phyloP scores from a whole-genome alignment of 2,888 invertebrate genomes.

The Camponotus fellah region DNA sequence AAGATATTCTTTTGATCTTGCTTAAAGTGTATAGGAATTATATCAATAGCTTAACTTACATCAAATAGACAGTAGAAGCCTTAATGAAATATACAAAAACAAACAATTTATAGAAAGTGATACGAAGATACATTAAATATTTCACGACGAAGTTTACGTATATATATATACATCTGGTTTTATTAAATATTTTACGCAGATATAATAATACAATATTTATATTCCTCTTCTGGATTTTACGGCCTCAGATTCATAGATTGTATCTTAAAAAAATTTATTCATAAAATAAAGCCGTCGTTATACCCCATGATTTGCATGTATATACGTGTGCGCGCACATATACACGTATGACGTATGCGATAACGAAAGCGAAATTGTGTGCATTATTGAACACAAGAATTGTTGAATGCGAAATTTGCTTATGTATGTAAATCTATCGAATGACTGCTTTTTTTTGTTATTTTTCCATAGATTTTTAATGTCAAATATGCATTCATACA shows the following conservation, averaged over 20 bases:
- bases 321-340: background rate
- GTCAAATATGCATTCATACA: background rate
- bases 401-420: conserved; percentile 22
- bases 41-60: conserved; percentile 45
- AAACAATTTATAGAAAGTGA: conserved; percentile 62
- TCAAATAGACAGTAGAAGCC: conserved; percentile 48
- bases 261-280: conserved; percentile 70
- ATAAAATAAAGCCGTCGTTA: conserved; percentile 74
- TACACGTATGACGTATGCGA: background rate
- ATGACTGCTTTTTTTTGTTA: conserved; percentile 5
- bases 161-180: conserved; percentile 20
- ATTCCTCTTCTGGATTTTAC: conserved; percentile 66
- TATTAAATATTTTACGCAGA: conserved; percentile 48
- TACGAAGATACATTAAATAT: conserved; percentile 54
- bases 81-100: conserved; percentile 53
- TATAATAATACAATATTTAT: conserved; percentile 56
- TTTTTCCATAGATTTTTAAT: conserved; percentile 2
- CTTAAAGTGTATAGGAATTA: conserved; percentile 24
- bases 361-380: conserved; percentile 20
- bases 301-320: conserved; percentile 64
- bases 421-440: conserved; percentile 7
- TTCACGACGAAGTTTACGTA: conserved; percentile 4
- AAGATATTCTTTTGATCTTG: conserved; percentile 26
- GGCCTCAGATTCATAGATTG: conserved; percentile 68
- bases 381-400: conserved; percentile 1